Conservation (phyloP, 1,140 invertebrate genomes). For the Gyrodactylus salaris region DNA sequence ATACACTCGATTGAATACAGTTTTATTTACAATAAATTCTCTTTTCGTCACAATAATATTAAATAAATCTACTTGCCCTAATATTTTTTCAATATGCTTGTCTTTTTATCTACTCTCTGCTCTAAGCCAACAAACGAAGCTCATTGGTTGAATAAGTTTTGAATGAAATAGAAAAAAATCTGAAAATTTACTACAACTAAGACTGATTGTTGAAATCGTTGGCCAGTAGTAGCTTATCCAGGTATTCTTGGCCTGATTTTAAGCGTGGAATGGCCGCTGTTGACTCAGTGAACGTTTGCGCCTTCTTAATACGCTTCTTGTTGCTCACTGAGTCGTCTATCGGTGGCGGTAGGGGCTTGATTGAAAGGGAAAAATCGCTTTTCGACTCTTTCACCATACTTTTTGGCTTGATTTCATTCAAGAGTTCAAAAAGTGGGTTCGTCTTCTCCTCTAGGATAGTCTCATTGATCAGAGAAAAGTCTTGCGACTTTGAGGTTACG, state of each 20-base stretch:
- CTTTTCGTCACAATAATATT: too few relatives aligned
- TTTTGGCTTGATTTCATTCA: neutral
- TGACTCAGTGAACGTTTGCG: constrained; percentile 17
- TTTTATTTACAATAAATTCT: too few relatives aligned
- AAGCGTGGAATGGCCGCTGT: constrained; percentile 18
- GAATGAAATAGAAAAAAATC: too few relatives aligned
- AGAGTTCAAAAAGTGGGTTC: neutral
- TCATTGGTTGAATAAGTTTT: too few relatives aligned
- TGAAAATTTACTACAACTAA: too few relatives aligned
- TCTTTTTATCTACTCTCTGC: too few relatives aligned
- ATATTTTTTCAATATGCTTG: too few relatives aligned
- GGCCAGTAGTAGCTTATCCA: too few relatives aligned
- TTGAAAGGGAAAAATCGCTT: neutral
- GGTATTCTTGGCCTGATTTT: constrained; percentile 9
- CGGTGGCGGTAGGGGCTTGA: neutral
- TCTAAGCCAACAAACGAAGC: too few relatives aligned
- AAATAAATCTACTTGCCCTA: too few relatives aligned
- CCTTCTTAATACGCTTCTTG: constrained; percentile 19
- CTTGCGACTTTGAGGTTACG: neutral
- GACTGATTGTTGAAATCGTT: too few relatives aligned
- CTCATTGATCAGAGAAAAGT: neutral
- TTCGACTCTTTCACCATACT: neutral
- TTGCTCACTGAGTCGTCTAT: neutral
- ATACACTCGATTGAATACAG: too few relatives aligned
- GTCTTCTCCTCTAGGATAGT: neutral